Evolutionary conservation across 2,797 vertebrate genomes (phyloP), one percentile per base, ranked within the genome.

Genomic region (Ficedula albicollis): DNA sequence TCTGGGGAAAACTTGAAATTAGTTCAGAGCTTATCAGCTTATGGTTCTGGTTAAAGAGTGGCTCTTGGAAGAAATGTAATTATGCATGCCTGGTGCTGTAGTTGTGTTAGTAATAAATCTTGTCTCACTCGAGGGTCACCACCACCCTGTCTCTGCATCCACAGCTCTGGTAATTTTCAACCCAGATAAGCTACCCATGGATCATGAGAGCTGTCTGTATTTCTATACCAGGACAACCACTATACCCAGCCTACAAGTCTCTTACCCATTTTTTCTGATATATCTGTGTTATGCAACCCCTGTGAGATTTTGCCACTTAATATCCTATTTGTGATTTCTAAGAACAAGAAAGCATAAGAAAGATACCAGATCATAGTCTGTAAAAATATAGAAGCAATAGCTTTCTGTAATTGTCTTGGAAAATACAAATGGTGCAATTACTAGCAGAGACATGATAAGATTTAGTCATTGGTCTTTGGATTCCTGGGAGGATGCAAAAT

Each of bases 1-100:
- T 70, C 76, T 60, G 10, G 49, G 66, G 74, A 84, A 95, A 91
- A 90, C n/a, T 66, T 36, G 58, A 94, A 94, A 93, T n/a, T 10
- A 95, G 27, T 67, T 81, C 22, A 62, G 59, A 56, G 32, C 4
- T 75, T 87, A 93, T 84, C 36, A 89, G 20, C 23, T 89, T 84
- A n/a, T 49, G 29, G 13, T 46, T 13, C 46, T 69, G 14, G 36
- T 75, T 77, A 48, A 75, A 75, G 30, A 68, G 43, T 32, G 3
- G 17, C 30, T 43, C 38, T 90, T 89, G 38, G 46, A 84, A 96
- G 23, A 90, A 89, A 52, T 43, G 29, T 76, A 72, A 82, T 90
- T 73, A 48, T 43, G 18, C 18, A n/a, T 75, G 11, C 25, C 26
- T 10, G 5, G 12, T 86, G 46, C 43, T 93, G 38, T 25, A 69